Conservation (phyloP, 2,797 vertebrate genomes). For the Paedocypris micromegethes region DNA sequence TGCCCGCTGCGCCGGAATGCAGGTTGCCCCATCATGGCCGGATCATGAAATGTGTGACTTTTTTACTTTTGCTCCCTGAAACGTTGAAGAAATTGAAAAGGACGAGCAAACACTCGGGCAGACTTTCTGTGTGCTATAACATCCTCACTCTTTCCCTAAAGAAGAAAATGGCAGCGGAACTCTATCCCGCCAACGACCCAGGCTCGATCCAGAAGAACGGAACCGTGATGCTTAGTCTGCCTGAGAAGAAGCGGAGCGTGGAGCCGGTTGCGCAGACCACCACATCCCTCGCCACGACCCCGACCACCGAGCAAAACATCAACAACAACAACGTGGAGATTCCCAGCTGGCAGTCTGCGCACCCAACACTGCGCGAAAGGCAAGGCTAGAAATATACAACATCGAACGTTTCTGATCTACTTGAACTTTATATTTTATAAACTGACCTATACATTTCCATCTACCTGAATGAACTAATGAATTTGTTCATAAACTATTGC, state of each 20-base stretch:
- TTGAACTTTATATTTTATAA: not conserved
- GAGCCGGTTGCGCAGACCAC: slow-evolving; percentile 65
- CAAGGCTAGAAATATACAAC: slow-evolving; percentile 45
- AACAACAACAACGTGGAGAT: slow-evolving; percentile 88
- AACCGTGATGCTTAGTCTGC: slow-evolving; percentile 50
- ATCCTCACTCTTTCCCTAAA: slow-evolving; percentile 74
- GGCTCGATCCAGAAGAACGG: slow-evolving; percentile 70
- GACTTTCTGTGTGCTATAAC: slow-evolving; percentile 77
- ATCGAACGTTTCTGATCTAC: not conserved
- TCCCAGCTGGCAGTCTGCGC: slow-evolving; percentile 82
- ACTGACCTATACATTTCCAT: not conserved
- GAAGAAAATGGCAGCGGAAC: slow-evolving; percentile 92
- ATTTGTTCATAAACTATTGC: not conserved
- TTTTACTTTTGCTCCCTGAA: slow-evolving; percentile 88
- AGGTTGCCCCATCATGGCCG: slow-evolving; percentile 79
- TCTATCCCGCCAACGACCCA: slow-evolving; percentile 73
- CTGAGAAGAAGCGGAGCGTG: slow-evolving; percentile 53
- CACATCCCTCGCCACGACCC: slow-evolving; percentile 63
- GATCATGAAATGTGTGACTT: slow-evolving; percentile 91
- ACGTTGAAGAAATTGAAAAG: slow-evolving; percentile 85
- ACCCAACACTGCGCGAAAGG: slow-evolving; percentile 92
- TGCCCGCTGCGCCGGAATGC: slow-evolving; percentile 84
- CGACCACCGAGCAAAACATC: slow-evolving; percentile 76
- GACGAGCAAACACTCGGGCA: slow-evolving; percentile 67
- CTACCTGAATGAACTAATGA: not conserved